phyloP scores from a whole-genome alignment of 2,888 invertebrate species.

The Pandemis heparana region DNA sequence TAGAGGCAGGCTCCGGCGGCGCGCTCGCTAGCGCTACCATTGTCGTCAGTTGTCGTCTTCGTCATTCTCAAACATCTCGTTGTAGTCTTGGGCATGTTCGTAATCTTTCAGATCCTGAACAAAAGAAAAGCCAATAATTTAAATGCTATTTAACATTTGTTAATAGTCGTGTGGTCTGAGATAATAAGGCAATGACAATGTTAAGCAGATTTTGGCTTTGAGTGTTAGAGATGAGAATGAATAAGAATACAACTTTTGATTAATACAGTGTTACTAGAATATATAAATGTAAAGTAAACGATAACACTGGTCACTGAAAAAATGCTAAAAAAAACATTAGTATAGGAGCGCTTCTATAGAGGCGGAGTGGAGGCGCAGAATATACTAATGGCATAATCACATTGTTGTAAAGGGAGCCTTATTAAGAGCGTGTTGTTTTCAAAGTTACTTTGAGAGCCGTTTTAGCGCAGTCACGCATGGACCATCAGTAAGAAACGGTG shows the following conservation, averaged over 20 bases:
- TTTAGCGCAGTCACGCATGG: too few species aligned
- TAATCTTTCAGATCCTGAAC: constrained; percentile 82
- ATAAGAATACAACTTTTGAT: constrained; percentile 68
- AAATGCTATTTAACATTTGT: constrained; percentile 30
- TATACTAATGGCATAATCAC: neutral
- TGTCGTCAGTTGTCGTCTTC: constrained; percentile 78
- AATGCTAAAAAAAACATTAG: neutral
- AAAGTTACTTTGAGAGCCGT: too few species aligned
- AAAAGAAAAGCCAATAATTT: constrained; percentile 53
- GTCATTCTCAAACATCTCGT: constrained; percentile 83
- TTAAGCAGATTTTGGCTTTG: constrained; percentile 11
- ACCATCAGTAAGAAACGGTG: too few species aligned
- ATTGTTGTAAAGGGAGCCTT: too few species aligned
- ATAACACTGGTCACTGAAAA: neutral
- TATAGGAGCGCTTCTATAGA: too few species aligned
- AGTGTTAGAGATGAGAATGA: constrained; percentile 68
- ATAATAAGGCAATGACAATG: neutral
- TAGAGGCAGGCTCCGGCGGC: neutral
- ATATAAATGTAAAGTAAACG: neutral
- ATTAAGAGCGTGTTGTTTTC: too few species aligned
- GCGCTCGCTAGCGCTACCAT: constrained; percentile 39
- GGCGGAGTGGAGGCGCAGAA: neutral
- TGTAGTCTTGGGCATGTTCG: constrained; percentile 79
- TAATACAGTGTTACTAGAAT: neutral
- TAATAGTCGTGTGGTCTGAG: neutral